Evolutionary conservation across 1,140 invertebrate species (phyloP).

Genomic region (Colletes latitarsis): DNA sequence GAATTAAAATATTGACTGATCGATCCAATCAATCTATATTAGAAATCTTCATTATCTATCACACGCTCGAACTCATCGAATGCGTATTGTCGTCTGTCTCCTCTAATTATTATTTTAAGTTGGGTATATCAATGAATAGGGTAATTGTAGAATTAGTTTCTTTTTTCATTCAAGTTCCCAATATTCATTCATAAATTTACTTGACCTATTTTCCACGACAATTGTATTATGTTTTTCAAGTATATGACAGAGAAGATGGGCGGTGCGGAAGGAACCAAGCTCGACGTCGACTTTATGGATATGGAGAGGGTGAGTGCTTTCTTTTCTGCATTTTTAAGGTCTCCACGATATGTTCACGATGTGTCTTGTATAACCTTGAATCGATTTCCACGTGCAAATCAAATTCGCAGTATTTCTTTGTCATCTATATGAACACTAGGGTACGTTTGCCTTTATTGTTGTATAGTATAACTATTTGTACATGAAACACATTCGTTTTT

Average conservation of each 20-base stretch:
- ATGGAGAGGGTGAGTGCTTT: conserved; percentile 95
- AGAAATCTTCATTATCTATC: no score
- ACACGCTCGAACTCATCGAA: no score
- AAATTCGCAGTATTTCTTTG: not conserved
- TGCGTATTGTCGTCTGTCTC: no score
- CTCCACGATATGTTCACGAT: not conserved
- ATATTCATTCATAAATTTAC: not conserved
- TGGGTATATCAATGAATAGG: no score
- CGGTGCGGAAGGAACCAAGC: conserved; percentile 99
- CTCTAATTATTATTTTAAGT: no score
- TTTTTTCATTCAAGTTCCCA: not conserved
- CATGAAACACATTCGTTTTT: no score
- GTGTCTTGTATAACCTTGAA: conserved; percentile 14
- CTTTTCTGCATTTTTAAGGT: conserved; percentile 17
- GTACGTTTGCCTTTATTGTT: no score
- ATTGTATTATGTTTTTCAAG: conserved; percentile 85
- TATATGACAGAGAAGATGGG: conserved; percentile 99
- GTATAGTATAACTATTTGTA: no score
- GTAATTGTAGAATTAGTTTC: no score
- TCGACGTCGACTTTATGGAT: conserved; percentile 98
- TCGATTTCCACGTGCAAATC: not conserved
- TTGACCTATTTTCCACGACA: not conserved
- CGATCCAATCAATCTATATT: no score
- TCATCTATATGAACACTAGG: no score
- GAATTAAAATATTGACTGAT: no score